Evolutionary conservation across 2,888 invertebrate species (phyloP).

Genomic region (Cheilosia soror): DNA sequence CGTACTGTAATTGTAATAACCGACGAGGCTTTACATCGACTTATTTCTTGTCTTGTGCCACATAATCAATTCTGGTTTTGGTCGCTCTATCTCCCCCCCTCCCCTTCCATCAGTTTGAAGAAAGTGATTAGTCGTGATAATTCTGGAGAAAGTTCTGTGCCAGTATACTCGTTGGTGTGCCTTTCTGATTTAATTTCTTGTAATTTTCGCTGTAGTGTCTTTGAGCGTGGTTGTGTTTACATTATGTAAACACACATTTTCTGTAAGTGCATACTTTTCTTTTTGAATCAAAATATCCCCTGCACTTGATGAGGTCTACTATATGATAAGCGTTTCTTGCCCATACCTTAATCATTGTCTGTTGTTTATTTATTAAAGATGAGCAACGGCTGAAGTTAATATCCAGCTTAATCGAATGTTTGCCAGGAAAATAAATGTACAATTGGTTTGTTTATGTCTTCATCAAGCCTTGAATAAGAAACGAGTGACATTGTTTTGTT

Average conservation of each 20-base stretch:
- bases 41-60: not conserved
- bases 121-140: conserved; percentile 10
- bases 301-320: not conserved
- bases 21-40: no score
- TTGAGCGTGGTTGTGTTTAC: not conserved
- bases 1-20: no score
- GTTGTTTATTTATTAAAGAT: not conserved
- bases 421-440: no score
- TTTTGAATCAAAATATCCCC: no score
- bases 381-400: no score
- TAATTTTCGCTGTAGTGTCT: not conserved
- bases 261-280: no score
- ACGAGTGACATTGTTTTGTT: not conserved
- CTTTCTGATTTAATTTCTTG: not conserved
- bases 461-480: not conserved
- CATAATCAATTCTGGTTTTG: conserved; percentile 11
- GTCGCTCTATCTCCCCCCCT: not conserved
- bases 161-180: not conserved
- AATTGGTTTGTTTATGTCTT: not conserved
- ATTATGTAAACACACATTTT: not conserved
- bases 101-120: not conserved
- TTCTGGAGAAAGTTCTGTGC: conserved; percentile 28
- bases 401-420: no score
- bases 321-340: not conserved
- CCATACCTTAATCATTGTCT: not conserved